These are phyloP conservation scores for Oreortyx pictus DNA, from an alignment of 2,797 vertebrate species.

Conservation along the genomic window DNA sequence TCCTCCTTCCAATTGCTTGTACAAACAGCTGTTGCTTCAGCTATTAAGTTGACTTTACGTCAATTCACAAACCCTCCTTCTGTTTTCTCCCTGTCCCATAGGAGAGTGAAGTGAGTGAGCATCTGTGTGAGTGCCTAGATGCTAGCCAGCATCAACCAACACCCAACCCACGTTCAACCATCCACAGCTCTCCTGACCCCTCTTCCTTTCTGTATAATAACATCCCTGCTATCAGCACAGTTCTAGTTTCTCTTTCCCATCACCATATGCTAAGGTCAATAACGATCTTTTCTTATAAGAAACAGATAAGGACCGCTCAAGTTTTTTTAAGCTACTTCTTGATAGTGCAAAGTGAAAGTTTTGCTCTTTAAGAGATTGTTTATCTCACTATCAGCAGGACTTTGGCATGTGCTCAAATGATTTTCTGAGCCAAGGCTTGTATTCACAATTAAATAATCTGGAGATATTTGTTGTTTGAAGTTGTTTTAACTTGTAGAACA, in stretches of 20 bases:
- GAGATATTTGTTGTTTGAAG: neutral
- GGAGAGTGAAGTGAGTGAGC: neutral
- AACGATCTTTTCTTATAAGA: neutral
- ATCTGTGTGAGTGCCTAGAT: neutral
- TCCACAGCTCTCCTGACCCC: neutral
- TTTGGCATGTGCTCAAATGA: neutral
- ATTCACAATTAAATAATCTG: neutral
- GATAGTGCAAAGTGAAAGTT: neutral
- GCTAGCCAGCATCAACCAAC: rapidly evolving
- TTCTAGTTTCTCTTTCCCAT: neutral
- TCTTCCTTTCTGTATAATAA: neutral
- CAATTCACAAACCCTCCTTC: neutral
- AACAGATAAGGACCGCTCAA: neutral
- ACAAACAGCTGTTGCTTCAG: neutral
- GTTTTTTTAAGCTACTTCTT: neutral
- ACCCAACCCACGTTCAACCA: neutral
- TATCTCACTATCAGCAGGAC: neutral
- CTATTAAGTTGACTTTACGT: neutral
- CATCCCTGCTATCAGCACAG: neutral
- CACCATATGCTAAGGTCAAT: neutral
- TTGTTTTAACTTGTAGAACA: neutral
- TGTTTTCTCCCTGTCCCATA: neutral
- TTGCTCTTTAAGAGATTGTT: neutral
- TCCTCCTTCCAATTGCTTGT: neutral
- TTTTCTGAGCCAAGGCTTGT: constrained; percentile 15